Base-by-base conservation (phyloP, 2,113 vertebrate genomes). In the Leptobrachium ailaonicum region DNA sequence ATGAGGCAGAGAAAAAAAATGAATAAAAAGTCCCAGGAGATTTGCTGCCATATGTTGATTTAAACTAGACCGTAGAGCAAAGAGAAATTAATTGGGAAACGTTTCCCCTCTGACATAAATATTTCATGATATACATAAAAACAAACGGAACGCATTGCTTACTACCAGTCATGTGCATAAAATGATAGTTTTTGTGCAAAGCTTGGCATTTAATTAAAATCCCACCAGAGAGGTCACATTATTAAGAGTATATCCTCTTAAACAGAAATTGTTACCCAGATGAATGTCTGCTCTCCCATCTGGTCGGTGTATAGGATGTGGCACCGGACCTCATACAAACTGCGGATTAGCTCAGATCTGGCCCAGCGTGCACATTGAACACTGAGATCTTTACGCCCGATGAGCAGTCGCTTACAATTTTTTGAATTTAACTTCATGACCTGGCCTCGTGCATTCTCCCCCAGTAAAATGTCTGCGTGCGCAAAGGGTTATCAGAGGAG, bases 171-270 rank as follows among this genome's bases (percentile, higher is more conserved):
- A 32, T 32, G 20, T 32, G 20, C 20, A 32, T 32, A 32, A 32
- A 32, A 32, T 32, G 20, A 32, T 32, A 32, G 20, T 32, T 32
- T 32, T 32, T 32, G 20, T 32, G 20, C 20, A 54, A 54, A 8
- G 11, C 11, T 54, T 54, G 50, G 6, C 6, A 54, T 54, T 54
- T 54, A 6, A 54, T 8, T 14, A 62, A 62, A 13, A n/a, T 62
- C 13, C 60, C 50, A 54, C 50, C 50, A 54, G 50, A 54, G 50
- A 11, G 62, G 66, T 11, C 43, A 72, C 5, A 4, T 72, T 66
- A 73, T 58, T 73, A 80, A 56, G 71, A 67, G 12, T 79, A 62
- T 73, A 80, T 80, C 71, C 71, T 73, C 78, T 80, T 73, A 80
- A 20, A 73, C 50, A 66, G 14, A 58, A 80, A 53, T 66, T 32